Evolutionary conservation across 1,140 invertebrate species (phyloP).

Genomic region (Leucophenga varia): DNA sequence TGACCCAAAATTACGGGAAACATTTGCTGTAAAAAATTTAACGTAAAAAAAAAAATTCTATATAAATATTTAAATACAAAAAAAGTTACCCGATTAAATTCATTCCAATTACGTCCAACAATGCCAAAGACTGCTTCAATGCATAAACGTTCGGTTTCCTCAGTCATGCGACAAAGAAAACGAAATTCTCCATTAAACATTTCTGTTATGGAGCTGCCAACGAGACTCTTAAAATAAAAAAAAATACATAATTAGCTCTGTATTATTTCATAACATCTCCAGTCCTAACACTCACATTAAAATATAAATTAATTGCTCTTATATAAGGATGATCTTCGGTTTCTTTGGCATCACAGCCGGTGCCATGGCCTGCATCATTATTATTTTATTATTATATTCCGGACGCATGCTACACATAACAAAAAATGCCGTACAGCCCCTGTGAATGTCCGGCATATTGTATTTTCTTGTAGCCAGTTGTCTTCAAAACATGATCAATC

Average conservation of each 20-base stretch:
- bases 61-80: too few relatives aligned
- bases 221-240: conserved; percentile 38
- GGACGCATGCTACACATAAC: conserved; percentile 67
- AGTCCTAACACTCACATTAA: conserved; percentile 43
- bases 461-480: conserved; percentile 57
- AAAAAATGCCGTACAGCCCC: conserved; percentile 62
- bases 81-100: conserved; percentile 48
- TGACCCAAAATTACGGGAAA: conserved; percentile 74
- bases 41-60: not conserved
- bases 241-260: too few relatives aligned
- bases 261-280: too few relatives aligned
- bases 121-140: conserved; percentile 52
- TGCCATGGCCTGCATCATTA: conserved; percentile 65
- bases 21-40: conserved; percentile 58
- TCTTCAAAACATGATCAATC: conserved; percentile 65
- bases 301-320: conserved; percentile 44
- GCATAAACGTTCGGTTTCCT: conserved; percentile 46
- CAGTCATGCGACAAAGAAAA: conserved; percentile 51
- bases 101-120: conserved; percentile 49
- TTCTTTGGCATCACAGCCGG: conserved; percentile 59
- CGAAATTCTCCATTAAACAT: conserved; percentile 54
- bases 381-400: conserved; percentile 68
- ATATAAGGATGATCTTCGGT: conserved; percentile 50
- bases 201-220: conserved; percentile 48
- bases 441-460: conserved; percentile 61